Base-by-base conservation (phyloP, 2,888 invertebrate species). In the Spodoptera littoralis region DNA sequence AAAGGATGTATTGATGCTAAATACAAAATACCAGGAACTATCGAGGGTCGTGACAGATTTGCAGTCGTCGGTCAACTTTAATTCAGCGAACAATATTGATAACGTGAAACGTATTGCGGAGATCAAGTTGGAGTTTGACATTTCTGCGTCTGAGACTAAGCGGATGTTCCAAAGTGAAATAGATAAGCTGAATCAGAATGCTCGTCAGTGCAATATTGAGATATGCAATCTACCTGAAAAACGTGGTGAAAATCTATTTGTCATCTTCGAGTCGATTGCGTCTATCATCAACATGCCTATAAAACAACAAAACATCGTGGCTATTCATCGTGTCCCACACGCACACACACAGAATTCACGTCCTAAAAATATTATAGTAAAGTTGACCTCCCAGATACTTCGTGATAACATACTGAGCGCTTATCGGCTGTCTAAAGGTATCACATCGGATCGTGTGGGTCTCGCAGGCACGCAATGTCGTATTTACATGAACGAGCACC, bases 161-260 rank as follows among this genome's bases (percentile, higher is more conserved):
- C 27, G 27, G 27, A 5, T 54, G 27, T 44, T 58, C 2, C 51
- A 55, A 11, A 45, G 30, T 11, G 55, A 61, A 50, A 49, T 54
- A 36, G 60, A 61, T 11, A 24, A 24, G 12, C 11, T 61, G 41
- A 54, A 61, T 11, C 61, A 51, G 11, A 50, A 52, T 12, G 56
- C 55, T 0, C n/a, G 54, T 3, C 54, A 50, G 4, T 61, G 60
- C n/a, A 60, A 55, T 24, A 46, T 61, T 13, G 51, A 55, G 24
- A 46, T 61, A 9, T 11, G 13, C 3, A 61, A 56, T n/a, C 4
- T 61, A 9, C 55, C 55, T 13, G 55, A 61, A 50, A 55, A 30
- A 11, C 43, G 51, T 1, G 50, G 55, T 55, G 60, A 61, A 41
- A 50, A 50, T 5, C 44, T 60, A 1, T 1, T 53, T 1, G 6